Conservation (phyloP, 2,113 vertebrate genomes). For the Eretmochelys imbricata region DNA sequence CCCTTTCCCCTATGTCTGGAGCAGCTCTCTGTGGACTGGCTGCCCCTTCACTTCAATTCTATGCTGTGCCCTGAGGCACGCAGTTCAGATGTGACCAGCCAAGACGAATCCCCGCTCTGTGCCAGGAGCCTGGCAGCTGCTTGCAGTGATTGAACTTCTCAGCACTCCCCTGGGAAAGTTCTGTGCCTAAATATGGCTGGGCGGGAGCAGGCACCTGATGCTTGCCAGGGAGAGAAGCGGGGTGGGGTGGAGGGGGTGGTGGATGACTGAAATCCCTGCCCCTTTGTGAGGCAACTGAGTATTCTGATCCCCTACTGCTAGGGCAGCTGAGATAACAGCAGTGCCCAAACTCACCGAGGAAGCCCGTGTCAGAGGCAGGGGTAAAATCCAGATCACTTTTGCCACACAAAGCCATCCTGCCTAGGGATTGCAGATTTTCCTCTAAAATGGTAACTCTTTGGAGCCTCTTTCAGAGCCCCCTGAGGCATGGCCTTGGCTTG, state of each 20-base stretch:
- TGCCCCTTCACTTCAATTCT: neutral
- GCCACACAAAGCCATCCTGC: neutral
- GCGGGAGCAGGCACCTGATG: neutral
- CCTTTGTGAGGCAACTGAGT: neutral
- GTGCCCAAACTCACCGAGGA: neutral
- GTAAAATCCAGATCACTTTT: neutral
- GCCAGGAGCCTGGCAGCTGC: neutral
- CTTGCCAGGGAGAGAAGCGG: neutral
- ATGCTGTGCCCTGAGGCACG: neutral
- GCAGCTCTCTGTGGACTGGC: neutral
- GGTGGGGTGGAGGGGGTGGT: fast-evolving
- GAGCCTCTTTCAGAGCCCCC: neutral
- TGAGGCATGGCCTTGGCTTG: neutral
- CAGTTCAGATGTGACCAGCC: neutral
- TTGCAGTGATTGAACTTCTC: neutral
- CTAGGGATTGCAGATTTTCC: neutral
- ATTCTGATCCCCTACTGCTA: neutral
- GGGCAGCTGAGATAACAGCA: neutral
- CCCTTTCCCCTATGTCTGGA: neutral
- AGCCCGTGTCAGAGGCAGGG: neutral
- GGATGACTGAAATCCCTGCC: neutral
- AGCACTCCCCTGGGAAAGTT: neutral
- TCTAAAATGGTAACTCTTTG: neutral
- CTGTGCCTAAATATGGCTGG: neutral
- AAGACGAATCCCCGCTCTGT: neutral